Conservation (phyloP, 30 jellyfish, hydroid and myxozoan genomes). For the Cassiopea xamachana region DNA sequence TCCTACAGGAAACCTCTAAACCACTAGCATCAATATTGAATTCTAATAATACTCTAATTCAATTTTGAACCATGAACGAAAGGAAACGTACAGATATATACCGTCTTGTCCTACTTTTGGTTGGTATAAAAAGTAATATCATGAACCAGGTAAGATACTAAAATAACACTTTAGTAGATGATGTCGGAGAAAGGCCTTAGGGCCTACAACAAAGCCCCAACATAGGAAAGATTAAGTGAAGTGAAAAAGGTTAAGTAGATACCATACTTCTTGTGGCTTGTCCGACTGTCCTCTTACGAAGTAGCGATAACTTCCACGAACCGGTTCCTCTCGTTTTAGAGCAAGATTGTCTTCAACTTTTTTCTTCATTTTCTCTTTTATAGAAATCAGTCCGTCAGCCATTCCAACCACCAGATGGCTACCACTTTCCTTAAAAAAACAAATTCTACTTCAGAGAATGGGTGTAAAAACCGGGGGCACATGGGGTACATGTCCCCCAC, state of each 20-base stretch:
- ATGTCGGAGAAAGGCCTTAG: too few species aligned
- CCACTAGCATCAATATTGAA: too few species aligned
- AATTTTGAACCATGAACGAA: too few species aligned
- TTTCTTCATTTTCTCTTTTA: constrained; percentile 46
- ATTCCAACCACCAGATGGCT: constrained; percentile 89
- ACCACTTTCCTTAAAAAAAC: constrained; percentile 62
- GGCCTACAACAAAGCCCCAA: too few species aligned
- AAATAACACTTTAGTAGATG: too few species aligned
- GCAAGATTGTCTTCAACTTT: constrained; percentile 22
- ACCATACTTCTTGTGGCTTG: constrained; percentile 74
- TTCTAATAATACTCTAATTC: too few species aligned
- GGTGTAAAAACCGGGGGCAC: too few species aligned
- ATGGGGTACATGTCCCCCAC: too few species aligned
- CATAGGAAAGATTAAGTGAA: neutral
- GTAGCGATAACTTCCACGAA: constrained; percentile 76
- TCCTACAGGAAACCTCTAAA: too few species aligned
- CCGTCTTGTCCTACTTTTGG: neutral
- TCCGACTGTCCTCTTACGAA: constrained; percentile 74
- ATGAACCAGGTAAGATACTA: too few species aligned
- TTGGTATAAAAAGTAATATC: neutral
- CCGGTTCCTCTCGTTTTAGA: neutral
- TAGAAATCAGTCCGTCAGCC: constrained; percentile 92
- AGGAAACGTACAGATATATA: too few species aligned
- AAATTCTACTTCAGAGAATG: too few species aligned
- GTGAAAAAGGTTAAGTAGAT: neutral